Evolutionary conservation across 2,888 invertebrate genomes (phyloP), one percentile per base, ranked within the genome.

Genomic region (Acanthosepion esculentum): DNA sequence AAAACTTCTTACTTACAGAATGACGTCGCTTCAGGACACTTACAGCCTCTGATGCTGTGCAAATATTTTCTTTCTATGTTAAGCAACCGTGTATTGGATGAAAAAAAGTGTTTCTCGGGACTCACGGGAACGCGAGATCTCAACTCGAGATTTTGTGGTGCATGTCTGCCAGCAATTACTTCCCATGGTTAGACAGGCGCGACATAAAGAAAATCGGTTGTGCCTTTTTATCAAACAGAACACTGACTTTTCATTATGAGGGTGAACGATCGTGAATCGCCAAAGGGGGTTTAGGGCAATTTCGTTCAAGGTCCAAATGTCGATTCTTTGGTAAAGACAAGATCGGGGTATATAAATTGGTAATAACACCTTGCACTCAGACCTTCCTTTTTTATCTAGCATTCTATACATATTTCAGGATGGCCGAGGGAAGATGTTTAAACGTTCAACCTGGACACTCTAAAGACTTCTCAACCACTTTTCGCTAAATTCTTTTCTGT

Each of bases 141-240:
- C 78, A 78, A n/a, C 78, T n/a, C n/a, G 78, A 78, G 78, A 78
- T n/a, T 78, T 78, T n/a, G 78, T 78, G 78, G n/a, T 78, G 78
- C n/a, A 78, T 33, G 15, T 78, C 78, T 78, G n/a, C n/a, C n/a
- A n/a, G 78, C 78, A 78, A 78, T n/a, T 78, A 33, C n/a, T 78
- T 78, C 78, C 78, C n/a, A 33, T 78, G 78, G 78, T 78, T 78
- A n/a, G n/a, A 33, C 78, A n/a, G 78, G 78, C 78, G n/a, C n/a
- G 78, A 78, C 78, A 78, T n/a, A 78, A 78, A 78, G 78, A 78
- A 59, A 33, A 78, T 78, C 78, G n/a, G 10, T 78, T 78, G n/a
- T 78, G 15, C n/a, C 78, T 78, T 78, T 78, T 78, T 78, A n/a
- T 78, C 78, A 78, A 78, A 78, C 78, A 78, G 78, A 78, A 78